These are phyloP conservation scores for Hydriomena furcata DNA, from an alignment of 2,888 invertebrate species.

Conservation along the genomic window DNA sequence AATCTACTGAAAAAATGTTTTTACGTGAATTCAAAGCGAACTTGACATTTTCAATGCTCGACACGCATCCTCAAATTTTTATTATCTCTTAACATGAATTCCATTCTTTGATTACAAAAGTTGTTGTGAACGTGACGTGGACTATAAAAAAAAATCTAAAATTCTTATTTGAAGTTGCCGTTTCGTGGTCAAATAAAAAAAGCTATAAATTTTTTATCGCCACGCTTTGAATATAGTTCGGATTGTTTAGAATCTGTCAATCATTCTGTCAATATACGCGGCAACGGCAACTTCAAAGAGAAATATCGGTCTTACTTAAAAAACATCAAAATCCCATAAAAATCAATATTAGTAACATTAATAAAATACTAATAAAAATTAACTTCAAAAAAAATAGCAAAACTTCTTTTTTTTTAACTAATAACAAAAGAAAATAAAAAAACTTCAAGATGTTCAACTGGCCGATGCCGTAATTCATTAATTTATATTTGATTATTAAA, in stretches of 20 bases:
- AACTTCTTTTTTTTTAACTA: background rate
- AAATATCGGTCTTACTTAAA: slow-evolving; percentile 2
- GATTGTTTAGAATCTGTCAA: slow-evolving; percentile 9
- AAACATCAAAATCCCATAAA: background rate
- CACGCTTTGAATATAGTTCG: background rate
- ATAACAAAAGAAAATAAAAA: slow-evolving; percentile 2
- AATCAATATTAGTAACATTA: background rate
- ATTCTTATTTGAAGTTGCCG: slow-evolving; percentile 27
- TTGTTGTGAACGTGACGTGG: slow-evolving; percentile 18
- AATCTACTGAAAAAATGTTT: slow-evolving; percentile 1
- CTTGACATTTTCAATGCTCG: slow-evolving; percentile 1
- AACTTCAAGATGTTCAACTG: slow-evolving; percentile 14
- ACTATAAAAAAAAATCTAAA: slow-evolving; percentile 26
- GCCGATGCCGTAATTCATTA: slow-evolving; percentile 20
- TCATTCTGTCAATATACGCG: slow-evolving; percentile 9
- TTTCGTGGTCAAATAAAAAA: slow-evolving; percentile 25
- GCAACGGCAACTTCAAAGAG: slow-evolving; percentile 17
- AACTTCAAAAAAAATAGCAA: background rate
- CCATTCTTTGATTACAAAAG: slow-evolving; percentile 12
- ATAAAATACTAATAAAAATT: background rate
- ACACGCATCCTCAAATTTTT: slow-evolving; percentile 12
- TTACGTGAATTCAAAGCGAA: background rate
- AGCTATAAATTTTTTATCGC: slow-evolving; percentile 22
- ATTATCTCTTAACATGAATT: slow-evolving; percentile 2
- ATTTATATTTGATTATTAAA: background rate